phyloP scores from a whole-genome alignment of 2,113 vertebrate species.

The Xenopus tropicalis region UCB_Xtro_10.0 CM004451.2:11812501-11813000 shows the following conservation, averaged over 20 bases:
- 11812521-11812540: conserved; percentile 54
- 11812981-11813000: conserved; percentile 42
- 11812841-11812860: conserved; percentile 37
- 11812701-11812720: conserved; percentile 39
- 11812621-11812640: conserved; percentile 47
- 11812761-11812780: background rate
- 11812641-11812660: conserved; percentile 45
- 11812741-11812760: conserved; percentile 15
- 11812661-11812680: conserved; percentile 53
- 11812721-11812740: conserved; percentile 29
- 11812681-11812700: conserved; percentile 33
- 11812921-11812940: background rate
- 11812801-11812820: conserved; percentile 34
- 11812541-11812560: conserved; percentile 50
- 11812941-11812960: background rate
- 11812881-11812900: conserved; percentile 8
- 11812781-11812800: conserved; percentile 4
- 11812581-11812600: conserved; percentile 18
- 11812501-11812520: conserved; percentile 54
- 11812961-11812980: background rate
- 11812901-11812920: background rate
- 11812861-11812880: background rate
- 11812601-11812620: conserved; percentile 52
- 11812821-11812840: conserved; percentile 41
- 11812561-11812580: conserved; percentile 51